phyloP scores from a whole-genome alignment of 37 sponge, comb jelly and placozoan species.

The Halichondria panicea region DNA sequence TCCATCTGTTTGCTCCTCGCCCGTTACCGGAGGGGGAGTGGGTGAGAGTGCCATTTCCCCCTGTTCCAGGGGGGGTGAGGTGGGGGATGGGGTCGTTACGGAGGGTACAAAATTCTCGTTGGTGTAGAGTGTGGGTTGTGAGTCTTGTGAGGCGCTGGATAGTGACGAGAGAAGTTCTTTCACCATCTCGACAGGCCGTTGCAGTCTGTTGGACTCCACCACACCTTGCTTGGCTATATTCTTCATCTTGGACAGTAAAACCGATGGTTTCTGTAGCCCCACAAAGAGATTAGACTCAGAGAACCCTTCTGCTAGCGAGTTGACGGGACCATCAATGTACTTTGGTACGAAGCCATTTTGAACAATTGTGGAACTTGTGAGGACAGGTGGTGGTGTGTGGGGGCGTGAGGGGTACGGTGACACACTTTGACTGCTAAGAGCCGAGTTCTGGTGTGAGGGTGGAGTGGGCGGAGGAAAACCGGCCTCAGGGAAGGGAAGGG shows the following conservation, averaged over 20 bases:
- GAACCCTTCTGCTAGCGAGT: too few species aligned
- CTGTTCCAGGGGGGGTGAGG: too few species aligned
- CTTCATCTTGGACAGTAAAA: constrained; percentile 14
- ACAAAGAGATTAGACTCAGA: too few species aligned
- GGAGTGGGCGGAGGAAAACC: background rate
- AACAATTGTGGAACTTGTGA: too few species aligned
- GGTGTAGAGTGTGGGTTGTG: too few species aligned
- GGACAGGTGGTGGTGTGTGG: constrained; percentile 22
- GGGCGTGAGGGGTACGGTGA: constrained; percentile 25
- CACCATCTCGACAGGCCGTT: constrained; percentile 14
- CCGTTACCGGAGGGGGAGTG: too few species aligned
- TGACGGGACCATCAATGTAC: too few species aligned
- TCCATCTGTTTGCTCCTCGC: too few species aligned
- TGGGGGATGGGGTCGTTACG: too few species aligned
- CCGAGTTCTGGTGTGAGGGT: constrained; percentile 12
- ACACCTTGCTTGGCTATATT: constrained; percentile 12
- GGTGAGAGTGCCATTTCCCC: too few species aligned
- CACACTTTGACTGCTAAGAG: constrained; percentile 5
- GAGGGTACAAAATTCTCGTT: too few species aligned
- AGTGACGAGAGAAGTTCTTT: constrained; percentile 24
- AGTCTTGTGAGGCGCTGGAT: background rate
- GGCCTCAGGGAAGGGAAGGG: constrained; percentile 34
- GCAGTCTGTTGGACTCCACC: background rate
- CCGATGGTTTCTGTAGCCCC: background rate
- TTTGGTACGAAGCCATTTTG: too few species aligned